Base-by-base conservation (phyloP, 2,888 invertebrate species). In the Morpho helenor region DNA sequence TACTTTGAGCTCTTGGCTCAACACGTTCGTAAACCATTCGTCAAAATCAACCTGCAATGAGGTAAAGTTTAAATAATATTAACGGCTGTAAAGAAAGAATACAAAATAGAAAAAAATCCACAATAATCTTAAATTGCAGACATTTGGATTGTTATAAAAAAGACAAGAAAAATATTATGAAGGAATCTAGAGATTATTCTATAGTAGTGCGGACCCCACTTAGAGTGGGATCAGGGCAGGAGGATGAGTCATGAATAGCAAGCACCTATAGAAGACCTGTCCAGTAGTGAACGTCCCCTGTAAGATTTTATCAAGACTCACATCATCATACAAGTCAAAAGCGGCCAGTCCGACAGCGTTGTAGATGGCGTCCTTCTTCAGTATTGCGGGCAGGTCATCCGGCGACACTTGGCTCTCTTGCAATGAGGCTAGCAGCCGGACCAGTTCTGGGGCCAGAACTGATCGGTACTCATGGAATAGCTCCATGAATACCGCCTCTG, bases 321-420 rank as follows among this genome's bases (percentile, higher is more conserved):
- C 95, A 81, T 97, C 97, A 77, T 98, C 97, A 77, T 96, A 98
- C 56, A 98, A 91, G 72, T 98, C 96, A 80, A 96, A 97, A 0
- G 97, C 96, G 3, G 96, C 95, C 63, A 97, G 87, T 7, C 98
- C 97, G 8, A 97, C 95, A 0, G 98, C 98, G 83, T 96, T 97
- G 76, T 98, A 98, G 49, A 98, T 95, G 57, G 98, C 98, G 86
- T 98, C 98, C 82, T 97, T 98, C 58, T 94, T 92, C 63, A 98
- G 86, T 74, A 98, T 95, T 9, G 94, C 94, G 57, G 93, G 92
- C 67, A 97, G 87, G 77, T 98, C 95, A 54, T 94, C 94, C 5
- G 93, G 93, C 62, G 94, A 92, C 60, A 94, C 93, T 68, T 93
- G 93, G 64, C 93, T 91, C 9, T 95, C 93, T 76, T 96, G 93